These are phyloP conservation scores for Cantharis rustica DNA, from an alignment of 2,888 invertebrate genomes.

Conservation along the genomic window DNA sequence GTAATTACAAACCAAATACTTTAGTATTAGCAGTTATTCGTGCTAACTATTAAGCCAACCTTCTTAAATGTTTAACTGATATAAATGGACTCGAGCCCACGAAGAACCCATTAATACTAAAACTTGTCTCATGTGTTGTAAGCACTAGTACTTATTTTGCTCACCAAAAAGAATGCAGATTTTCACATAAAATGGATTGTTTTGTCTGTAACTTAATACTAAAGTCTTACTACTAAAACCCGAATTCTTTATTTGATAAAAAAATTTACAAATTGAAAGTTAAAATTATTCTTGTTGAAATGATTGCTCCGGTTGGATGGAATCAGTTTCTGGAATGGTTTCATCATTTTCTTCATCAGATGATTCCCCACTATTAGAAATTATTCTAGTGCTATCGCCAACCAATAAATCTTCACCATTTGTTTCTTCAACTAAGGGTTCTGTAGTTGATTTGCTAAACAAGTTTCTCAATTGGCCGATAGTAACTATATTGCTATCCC, in stretches of 20 bases:
- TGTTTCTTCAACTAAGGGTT: not conserved
- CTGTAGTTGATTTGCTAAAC: slow-evolving; percentile 40
- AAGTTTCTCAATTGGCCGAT: slow-evolving; percentile 53
- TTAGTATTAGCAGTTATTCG: too few relatives aligned
- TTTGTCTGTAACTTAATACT: too few relatives aligned
- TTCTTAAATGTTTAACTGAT: too few relatives aligned
- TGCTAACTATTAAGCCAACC: too few relatives aligned
- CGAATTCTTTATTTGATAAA: not conserved
- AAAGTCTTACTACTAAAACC: too few relatives aligned
- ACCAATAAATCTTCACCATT: not conserved
- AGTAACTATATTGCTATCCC: slow-evolving; percentile 57
- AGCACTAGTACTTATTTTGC: too few relatives aligned
- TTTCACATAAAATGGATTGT: too few relatives aligned
- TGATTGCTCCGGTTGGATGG: not conserved
- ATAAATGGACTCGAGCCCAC: too few relatives aligned
- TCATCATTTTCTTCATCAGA: not conserved
- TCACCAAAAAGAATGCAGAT: too few relatives aligned
- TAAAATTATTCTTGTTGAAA: not conserved
- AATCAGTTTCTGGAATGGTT: not conserved
- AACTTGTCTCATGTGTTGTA: too few relatives aligned
- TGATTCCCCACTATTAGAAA: not conserved
- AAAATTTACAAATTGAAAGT: not conserved
- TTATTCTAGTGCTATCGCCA: not conserved
- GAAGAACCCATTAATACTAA: too few relatives aligned
- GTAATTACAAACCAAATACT: too few relatives aligned